Percentiles rank a stretch among this genome's conserved stretches.
Evolutionary conservation across 2,888 invertebrate species (phyloP).

Genomic region (Phasia obesa): DNA sequence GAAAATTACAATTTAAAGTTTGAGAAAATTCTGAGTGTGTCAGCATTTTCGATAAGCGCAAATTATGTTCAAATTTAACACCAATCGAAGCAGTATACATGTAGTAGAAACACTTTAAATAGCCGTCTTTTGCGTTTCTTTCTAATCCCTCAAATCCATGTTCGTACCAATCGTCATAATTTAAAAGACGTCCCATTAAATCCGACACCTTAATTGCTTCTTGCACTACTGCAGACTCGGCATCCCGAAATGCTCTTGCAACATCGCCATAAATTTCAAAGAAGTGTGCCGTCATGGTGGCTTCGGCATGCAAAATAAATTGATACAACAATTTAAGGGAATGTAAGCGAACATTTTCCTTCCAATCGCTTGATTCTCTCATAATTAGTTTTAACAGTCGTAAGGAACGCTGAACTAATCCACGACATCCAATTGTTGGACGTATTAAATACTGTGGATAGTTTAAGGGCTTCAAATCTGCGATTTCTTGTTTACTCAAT

Average conservation of each 20-base stretch:
- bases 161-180: constrained; percentile 79
- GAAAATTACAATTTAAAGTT: constrained; percentile 76
- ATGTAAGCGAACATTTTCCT: constrained; percentile 82
- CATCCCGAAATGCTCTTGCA: constrained; percentile 79
- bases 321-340: constrained; percentile 81
- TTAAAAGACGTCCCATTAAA: constrained; percentile 80
- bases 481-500: constrained; percentile 92
- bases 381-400: constrained; percentile 78
- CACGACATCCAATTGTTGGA: constrained; percentile 94
- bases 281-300: constrained; percentile 80
- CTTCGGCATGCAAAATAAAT: constrained; percentile 81
- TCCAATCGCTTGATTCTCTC: constrained; percentile 81
- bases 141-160: constrained; percentile 78
- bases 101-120: constrained; percentile 79
- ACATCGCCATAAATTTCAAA: constrained; percentile 80
- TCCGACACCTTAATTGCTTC: constrained; percentile 80
- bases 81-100: constrained; percentile 76
- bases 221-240: constrained; percentile 74
- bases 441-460: constrained; percentile 89
- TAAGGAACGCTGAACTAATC: constrained; percentile 88
- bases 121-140: constrained; percentile 77
- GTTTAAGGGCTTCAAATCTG: constrained; percentile 86
- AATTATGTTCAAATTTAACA: constrained; percentile 74
- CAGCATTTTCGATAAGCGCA: constrained; percentile 75
- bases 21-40: constrained; percentile 77